Evolutionary conservation across 1,140 invertebrate genomes (phyloP).

Genomic region (Stratiolaelaps scimitus): DNA sequence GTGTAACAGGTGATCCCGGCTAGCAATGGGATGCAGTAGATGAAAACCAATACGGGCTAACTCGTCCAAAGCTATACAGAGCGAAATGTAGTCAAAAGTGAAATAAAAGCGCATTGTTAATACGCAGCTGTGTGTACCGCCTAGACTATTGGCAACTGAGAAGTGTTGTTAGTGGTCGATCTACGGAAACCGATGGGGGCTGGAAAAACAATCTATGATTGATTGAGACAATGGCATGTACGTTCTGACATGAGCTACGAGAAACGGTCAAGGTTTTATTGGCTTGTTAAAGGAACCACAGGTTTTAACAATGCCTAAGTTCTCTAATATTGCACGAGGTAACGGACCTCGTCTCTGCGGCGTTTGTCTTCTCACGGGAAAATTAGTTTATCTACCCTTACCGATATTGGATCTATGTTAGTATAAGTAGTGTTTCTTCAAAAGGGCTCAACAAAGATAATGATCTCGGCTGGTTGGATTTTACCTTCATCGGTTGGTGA

Average conservation of each 20-base stretch:
- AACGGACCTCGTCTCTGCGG: neutral
- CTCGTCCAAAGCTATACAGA: neutral
- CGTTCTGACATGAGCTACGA: too few species aligned
- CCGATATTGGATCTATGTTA: neutral
- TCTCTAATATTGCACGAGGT: neutral
- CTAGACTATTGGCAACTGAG: neutral
- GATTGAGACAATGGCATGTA: too few species aligned
- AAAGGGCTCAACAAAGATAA: too few species aligned
- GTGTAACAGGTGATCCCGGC: neutral
- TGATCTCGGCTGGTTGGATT: neutral
- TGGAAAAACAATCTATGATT: too few species aligned
- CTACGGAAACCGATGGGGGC: too few species aligned
- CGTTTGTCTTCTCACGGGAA: neutral
- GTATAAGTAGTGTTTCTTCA: too few species aligned
- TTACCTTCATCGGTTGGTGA: conserved; percentile 14
- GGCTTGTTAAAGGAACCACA: neutral
- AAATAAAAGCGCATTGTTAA: neutral
- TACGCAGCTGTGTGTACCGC: neutral
- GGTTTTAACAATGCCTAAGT: neutral
- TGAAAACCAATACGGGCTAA: conserved; percentile 11
- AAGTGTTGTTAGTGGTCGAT: neutral
- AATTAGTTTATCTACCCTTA: neutral
- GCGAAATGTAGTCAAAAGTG: neutral
- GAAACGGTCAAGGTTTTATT: too few species aligned
- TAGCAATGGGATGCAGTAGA: conserved; percentile 7